Conservation (phyloP, 2,113 vertebrate genomes). For the Halcyon malimbica region DNA sequence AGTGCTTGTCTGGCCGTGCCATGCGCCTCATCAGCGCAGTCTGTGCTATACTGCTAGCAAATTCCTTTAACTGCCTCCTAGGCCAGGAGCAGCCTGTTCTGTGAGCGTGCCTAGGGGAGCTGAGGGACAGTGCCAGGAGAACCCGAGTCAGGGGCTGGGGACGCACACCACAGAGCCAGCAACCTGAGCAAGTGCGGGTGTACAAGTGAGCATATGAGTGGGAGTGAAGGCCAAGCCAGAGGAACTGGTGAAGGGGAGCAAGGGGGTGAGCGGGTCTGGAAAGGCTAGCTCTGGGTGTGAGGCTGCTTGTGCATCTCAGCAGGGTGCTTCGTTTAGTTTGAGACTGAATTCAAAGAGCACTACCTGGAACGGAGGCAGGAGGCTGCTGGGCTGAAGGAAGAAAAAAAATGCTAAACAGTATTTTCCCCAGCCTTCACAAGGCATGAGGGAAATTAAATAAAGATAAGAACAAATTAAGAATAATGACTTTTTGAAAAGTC, state of each 20-base stretch:
- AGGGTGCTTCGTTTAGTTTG: fast-evolving
- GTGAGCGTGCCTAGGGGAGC: fast-evolving
- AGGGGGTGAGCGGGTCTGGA: fast-evolving
- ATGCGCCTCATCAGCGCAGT: not conserved
- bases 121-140: fast-evolving
- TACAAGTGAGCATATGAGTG: fast-evolving
- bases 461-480: not conserved
- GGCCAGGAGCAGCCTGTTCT: fast-evolving
- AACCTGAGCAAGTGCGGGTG: fast-evolving
- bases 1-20: not conserved
- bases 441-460: not conserved
- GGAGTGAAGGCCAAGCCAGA: fast-evolving
- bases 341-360: not conserved
- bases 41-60: not conserved
- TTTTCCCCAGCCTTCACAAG: not conserved
- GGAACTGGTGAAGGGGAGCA: not conserved
- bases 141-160: not conserved
- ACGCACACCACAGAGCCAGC: not conserved
- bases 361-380: not conserved
- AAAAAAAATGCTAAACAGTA: not conserved
- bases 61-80: not conserved
- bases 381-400: not conserved
- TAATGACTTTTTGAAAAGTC: not conserved
- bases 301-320: not conserved
- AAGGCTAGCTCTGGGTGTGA: not conserved